phyloP scores from a whole-genome alignment of 2,797 vertebrate species.

The Hephaestus fuliginosus region DNA sequence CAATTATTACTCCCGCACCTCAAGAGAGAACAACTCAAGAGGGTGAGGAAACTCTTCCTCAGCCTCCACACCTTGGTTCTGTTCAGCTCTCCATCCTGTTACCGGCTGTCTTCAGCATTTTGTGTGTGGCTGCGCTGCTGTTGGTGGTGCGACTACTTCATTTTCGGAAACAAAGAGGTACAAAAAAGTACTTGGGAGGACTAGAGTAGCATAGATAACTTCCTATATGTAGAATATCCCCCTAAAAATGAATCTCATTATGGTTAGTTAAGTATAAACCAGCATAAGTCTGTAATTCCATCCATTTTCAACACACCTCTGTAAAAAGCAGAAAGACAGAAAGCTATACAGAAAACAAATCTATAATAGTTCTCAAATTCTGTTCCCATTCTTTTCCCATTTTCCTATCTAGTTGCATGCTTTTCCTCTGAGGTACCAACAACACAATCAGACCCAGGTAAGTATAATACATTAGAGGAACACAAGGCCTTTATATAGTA shows the following conservation, averaged over 20 bases:
- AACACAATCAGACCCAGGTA: too few relatives aligned
- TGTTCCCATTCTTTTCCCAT: too few relatives aligned
- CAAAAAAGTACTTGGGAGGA: not conserved
- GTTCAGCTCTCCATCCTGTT: not conserved
- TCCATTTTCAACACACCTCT: too few relatives aligned
- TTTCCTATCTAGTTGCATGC: too few relatives aligned
- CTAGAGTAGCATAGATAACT: not conserved
- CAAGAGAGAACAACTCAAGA: not conserved
- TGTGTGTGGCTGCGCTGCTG: not conserved
- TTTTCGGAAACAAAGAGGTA: not conserved
- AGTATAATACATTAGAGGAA: too few relatives aligned
- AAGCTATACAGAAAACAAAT: too few relatives aligned
- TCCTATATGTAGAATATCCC: not conserved
- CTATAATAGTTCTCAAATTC: too few relatives aligned
- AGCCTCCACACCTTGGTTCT: not conserved
- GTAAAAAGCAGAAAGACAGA: too few relatives aligned
- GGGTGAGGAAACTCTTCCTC: not conserved
- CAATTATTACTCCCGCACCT: not conserved
- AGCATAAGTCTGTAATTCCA: too few relatives aligned
- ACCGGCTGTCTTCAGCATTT: not conserved
- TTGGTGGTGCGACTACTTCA: not conserved
- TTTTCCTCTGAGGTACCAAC: too few relatives aligned
- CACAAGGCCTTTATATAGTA: too few relatives aligned
- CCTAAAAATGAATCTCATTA: not conserved
- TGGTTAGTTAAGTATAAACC: too few relatives aligned